These are phyloP conservation scores for Hyposoter dolosus DNA, from an alignment of 2,888 invertebrate species.

Conservation along the genomic window DNA sequence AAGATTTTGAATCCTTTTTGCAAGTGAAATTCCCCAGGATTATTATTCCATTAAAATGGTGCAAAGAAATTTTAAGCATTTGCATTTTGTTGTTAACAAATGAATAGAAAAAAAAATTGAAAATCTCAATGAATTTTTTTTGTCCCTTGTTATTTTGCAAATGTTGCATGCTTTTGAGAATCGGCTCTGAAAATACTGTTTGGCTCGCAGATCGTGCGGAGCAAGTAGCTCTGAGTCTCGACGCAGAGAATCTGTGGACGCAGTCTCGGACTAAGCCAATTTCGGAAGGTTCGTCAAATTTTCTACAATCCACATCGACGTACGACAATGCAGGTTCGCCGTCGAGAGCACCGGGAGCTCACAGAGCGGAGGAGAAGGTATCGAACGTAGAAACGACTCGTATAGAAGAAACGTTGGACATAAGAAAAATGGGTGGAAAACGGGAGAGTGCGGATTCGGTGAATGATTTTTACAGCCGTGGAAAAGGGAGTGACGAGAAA, in stretches of 20 bases:
- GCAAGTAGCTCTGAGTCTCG: slow-evolving; percentile 78
- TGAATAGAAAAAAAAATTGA: too few species aligned
- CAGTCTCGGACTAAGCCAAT: slow-evolving; percentile 3
- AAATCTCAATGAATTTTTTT: background rate
- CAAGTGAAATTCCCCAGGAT: too few species aligned
- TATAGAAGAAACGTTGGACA: slow-evolving; percentile 55
- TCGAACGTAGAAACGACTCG: slow-evolving; percentile 29
- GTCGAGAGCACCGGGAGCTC: background rate
- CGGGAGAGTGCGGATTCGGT: slow-evolving; percentile 72
- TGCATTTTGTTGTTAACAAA: too few species aligned
- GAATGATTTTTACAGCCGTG: slow-evolving; percentile 78
- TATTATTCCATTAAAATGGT: too few species aligned
- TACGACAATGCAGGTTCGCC: slow-evolving; percentile 1
- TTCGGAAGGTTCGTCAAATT: slow-evolving; percentile 25
- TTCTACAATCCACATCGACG: slow-evolving; percentile 2
- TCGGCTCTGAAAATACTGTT: background rate
- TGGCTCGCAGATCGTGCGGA: slow-evolving; percentile 81
- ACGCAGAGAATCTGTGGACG: slow-evolving; percentile 62
- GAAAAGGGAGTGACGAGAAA: slow-evolving; percentile 73
- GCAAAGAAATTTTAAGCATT: too few species aligned
- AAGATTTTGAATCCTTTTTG: too few species aligned
- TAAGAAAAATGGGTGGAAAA: slow-evolving; percentile 53
- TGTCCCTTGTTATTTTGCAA: background rate
- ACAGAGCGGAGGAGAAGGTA: slow-evolving; percentile 23
- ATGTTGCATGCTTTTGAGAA: background rate